These are phyloP conservation scores for Cheilosia urbana DNA, from an alignment of 2,888 invertebrate genomes.

Conservation along the genomic window DNA sequence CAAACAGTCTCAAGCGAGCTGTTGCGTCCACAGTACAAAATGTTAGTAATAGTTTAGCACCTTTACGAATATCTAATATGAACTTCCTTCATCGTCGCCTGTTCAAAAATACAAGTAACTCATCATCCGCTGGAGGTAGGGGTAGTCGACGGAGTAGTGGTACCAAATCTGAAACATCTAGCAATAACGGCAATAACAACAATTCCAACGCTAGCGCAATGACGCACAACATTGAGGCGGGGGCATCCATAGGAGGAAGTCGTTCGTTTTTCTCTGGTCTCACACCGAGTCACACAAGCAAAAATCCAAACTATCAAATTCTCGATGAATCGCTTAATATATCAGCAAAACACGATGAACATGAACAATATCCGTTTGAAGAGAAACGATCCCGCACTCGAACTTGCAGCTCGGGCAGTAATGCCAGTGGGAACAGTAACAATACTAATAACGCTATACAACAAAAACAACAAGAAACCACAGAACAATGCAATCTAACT, in stretches of 20 bases:
- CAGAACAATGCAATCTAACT: conserved; percentile 71
- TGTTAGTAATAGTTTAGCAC: conserved; percentile 78
- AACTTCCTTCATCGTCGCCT: conserved; percentile 78
- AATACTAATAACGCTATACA: conserved; percentile 35
- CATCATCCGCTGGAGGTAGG: conserved; percentile 41
- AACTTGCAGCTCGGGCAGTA: conserved; percentile 47
- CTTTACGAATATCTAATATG: conserved; percentile 78
- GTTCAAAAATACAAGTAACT: conserved; percentile 78
- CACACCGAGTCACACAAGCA: conserved; percentile 76
- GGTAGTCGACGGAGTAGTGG: conserved; percentile 30
- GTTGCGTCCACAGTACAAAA: conserved; percentile 80
- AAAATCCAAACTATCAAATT: conserved; percentile 81
- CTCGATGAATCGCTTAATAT: conserved; percentile 79
- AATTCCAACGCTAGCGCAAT: conserved; percentile 32
- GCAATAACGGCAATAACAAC: conserved; percentile 57
- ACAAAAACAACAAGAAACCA: conserved; percentile 49
- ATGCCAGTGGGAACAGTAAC: conserved; percentile 52
- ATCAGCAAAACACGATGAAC: conserved; percentile 64
- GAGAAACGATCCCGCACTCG: conserved; percentile 29
- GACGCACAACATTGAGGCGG: conserved; percentile 34
- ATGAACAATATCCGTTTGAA: conserved; percentile 11
- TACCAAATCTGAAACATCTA: conserved; percentile 57
- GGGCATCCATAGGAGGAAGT: conserved; percentile 32
- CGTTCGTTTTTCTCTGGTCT: conserved; percentile 57
- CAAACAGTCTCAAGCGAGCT: conserved; percentile 78